Percentiles rank a stretch among this genome's conserved stretches.
These are phyloP conservation scores for Paramormyrops hopkinsi DNA, from an alignment of 2,797 vertebrate species.

Conservation along the genomic window DNA sequence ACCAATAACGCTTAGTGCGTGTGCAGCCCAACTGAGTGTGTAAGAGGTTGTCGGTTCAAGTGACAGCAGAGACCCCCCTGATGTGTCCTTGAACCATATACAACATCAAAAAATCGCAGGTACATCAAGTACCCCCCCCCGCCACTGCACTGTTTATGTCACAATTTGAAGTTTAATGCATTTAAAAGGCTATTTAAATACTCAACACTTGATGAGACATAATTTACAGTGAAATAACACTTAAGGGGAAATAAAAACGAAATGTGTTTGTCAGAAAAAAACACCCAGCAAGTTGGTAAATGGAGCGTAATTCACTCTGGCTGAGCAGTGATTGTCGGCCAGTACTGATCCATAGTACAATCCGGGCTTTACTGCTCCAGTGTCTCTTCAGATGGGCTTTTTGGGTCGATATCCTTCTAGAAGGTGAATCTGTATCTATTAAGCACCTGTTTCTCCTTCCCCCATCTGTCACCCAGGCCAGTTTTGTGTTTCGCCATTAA, in stretches of 20 bases:
- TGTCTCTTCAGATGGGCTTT: neutral
- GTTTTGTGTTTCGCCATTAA: neutral
- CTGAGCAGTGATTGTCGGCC: neutral
- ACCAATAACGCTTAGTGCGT: neutral
- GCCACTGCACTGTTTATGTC: neutral
- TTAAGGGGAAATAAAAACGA: neutral
- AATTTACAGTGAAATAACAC: neutral
- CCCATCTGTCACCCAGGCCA: neutral
- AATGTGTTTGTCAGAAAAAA: neutral
- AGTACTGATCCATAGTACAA: neutral
- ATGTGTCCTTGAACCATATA: neutral
- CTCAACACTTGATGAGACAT: neutral
- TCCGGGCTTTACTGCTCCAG: neutral
- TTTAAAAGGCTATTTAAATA: conserved; percentile 5
- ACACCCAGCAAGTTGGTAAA: neutral
- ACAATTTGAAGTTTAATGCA: neutral
- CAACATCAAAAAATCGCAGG: neutral
- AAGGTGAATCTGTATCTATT: neutral
- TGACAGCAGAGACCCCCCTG: neutral
- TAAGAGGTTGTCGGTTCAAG: neutral
- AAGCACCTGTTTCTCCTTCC: neutral
- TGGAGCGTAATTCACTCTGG: neutral
- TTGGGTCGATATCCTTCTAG: neutral
- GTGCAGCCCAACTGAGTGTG: neutral
- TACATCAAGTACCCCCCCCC: neutral